Evolutionary conservation across 2,888 invertebrate species (phyloP), one percentile per base, ranked within the genome.

Genomic region (Biston betularia): DNA sequence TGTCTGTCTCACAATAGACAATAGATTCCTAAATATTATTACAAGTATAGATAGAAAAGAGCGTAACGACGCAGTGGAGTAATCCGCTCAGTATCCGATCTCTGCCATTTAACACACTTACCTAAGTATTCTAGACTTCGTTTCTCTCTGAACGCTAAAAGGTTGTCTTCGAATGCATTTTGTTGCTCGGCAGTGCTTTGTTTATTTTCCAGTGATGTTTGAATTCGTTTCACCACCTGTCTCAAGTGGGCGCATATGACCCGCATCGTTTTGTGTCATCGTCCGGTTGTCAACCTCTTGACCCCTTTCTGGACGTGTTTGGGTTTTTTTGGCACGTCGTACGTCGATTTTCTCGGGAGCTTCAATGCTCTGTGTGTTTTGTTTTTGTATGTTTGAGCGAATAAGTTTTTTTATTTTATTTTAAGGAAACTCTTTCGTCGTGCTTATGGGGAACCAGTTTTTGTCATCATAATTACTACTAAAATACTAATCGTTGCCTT

Each of bases 1-100:
- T 86, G 80, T 85, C 86, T 84, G 78, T 80, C 76, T 80, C 81
- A 83, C 83, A 86, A 87, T 84, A 79, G 80, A 76, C 81, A 83
- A 79, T 77, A 72, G 73, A 63, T 70, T 70, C 69, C 70, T 65
- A 69, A 67, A 81, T 79, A 76, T 79, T 79, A 76, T 76, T 78
- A 66, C 63, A 70, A 70, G 72, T 72, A 71, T 66, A 56, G 57
- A 63, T 71, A 74, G 71, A 64, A 58, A 63, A 57, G 50, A 62
- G 14, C 62, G 45, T 53, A 24, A 50, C 33, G 68, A 66, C 63
- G 56, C 53, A 0, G 45, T 49, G 42, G 44, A 48, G 11, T 48
- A 49, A 54, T 49, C 46, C 56, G n/a, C 10, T 14, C 65, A 65
- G 63, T 60, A 58, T 6, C 46, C 46, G 46, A 71, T 45, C 57